Base-by-base conservation (phyloP, 2,113 vertebrate genomes). In the Pteronura brasiliensis region DNA sequence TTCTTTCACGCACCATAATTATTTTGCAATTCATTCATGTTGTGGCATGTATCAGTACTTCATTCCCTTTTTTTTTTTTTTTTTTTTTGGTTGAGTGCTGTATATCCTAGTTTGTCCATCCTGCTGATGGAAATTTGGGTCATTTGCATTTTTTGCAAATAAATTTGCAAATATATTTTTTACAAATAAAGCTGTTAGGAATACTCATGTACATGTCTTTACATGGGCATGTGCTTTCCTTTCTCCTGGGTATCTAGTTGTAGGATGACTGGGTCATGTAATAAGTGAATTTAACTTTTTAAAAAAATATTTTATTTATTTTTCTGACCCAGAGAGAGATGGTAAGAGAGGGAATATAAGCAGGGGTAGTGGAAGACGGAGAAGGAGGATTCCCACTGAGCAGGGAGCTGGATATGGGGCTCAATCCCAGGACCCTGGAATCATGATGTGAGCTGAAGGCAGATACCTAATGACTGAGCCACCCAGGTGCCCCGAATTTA, bases 111-210 rank as follows among this genome's bases (percentile, higher is more conserved):
- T 97, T 88, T 93, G 47, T 57, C 15, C 23, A 42, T 76, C 63
- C 34, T 57, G 4, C 59, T 82, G 27, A 69, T 95, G 57, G 71
- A 69, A 36, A 88, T 90, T 96, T 76, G 42, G 55, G 61, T 95
- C 61, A 31, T 88, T 96, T 96, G 34, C 29, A 90, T 39, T 92
- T 89, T 15, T 15, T 3, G 44, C n/a, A n/a, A n/a, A n/a, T n/a
- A n/a, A n/a, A n/a, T n/a, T n/a, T n/a, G n/a, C n/a, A n/a, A n/a
- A n/a, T n/a, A n/a, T n/a, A n/a, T n/a, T n/a, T n/a, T n/a, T 92
- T 76, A 79, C 76, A 87, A 86, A 69, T 90, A 89, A 93, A 97
- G 42, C 84, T 82, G 21, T 86, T 93, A 67, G 36, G 36, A 77
- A 52, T 29, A 49, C 7, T 90, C 13, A 76, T 5, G n/a, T 47